Percentiles rank a stretch among this genome's conserved stretches.
Conservation (phyloP, 1,140 invertebrate genomes). For the Brachystomella parvula region DNA sequence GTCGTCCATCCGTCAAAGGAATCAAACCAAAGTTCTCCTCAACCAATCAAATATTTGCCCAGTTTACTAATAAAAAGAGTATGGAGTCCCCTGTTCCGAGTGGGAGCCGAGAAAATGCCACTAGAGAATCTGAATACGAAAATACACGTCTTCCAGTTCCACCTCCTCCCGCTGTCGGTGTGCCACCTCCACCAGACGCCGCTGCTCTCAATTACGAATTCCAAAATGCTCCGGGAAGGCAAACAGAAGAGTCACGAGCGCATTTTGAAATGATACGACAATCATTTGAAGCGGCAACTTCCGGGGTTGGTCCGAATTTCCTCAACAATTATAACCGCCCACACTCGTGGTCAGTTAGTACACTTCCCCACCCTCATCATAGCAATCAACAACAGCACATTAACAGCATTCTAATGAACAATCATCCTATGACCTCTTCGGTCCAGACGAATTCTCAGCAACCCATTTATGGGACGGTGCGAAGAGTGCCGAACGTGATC, state of each 20-base stretch:
- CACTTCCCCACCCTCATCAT: constrained; percentile 21
- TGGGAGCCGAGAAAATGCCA: not conserved
- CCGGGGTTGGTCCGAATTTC: constrained; percentile 9
- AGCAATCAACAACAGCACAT: constrained; percentile 16
- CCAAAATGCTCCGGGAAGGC: constrained; percentile 33
- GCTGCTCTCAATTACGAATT: constrained; percentile 33
- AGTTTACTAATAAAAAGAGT: constrained; percentile 28
- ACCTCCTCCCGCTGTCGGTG: not conserved
- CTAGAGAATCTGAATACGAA: constrained; percentile 33
- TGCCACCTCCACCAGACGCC: not conserved
- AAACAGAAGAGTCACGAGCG: constrained; percentile 31
- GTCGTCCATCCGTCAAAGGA: constrained; percentile 37
- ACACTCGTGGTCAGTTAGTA: constrained; percentile 35
- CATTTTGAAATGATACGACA: constrained; percentile 38
- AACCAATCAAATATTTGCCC: constrained; percentile 38
- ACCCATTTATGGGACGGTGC: constrained; percentile 35
- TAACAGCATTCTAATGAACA: not conserved
- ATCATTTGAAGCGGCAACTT: constrained; percentile 33
- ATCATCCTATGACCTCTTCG: not conserved
- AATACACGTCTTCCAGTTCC: constrained; percentile 21
- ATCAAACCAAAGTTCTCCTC: constrained; percentile 38
- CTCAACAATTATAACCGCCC: constrained; percentile 32
- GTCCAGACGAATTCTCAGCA: constrained; percentile 17
- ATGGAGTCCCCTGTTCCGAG: constrained; percentile 22
- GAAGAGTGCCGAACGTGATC: constrained; percentile 37